Evolutionary conservation across 2,888 invertebrate genomes (phyloP), one percentile per base, ranked within the genome.

Genomic region (Pseudeuparius sepicola): DNA sequence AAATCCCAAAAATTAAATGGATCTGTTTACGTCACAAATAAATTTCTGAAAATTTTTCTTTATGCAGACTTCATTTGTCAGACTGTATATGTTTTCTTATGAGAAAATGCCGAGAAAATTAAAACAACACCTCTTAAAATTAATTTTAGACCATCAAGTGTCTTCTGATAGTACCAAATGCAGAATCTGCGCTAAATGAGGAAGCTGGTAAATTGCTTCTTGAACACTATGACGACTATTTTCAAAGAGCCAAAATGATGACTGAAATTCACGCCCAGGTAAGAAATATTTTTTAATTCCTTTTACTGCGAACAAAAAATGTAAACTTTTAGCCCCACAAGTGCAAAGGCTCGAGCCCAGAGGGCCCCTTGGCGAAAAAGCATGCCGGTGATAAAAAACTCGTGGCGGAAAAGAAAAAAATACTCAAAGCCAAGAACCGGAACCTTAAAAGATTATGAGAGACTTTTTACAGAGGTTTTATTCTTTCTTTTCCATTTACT

Each of bases 141-240:
- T n/a, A n/a, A 20, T 61, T 57, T 38, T 57, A 82, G 81, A 87
- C 93, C 42, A 78, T 96, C 42, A 88, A 88, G 69, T 94, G 94
- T 71, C 75, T 96, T 59, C 73, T 96, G 48, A 94, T 96, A 64
- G 90, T 90, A 59, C 94, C 94, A 57, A 96, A 96, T 73, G 81
- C 93, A 4, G 94, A 96, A 66, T 94, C 93, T 37, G 94, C 94
- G 49, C 73, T 96, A 50, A 96, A 96, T 63, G 94, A 93, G 60
- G 94, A 94, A 65, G 94, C 94, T 36, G 94, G 93, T 11, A 90
- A 89, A 65, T 69, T 96, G 60, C 68, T 96, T 46, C 70, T 90
- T 51, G 92, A 92, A 66, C 81, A 81, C 55, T 96, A 96, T 63
- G 86, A 88, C 60, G 88, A 87, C 63, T 96, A 94, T 68, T 89